Evolutionary conservation across 2,888 invertebrate genomes (phyloP).

Genomic region (Drosophila birchii): DNA sequence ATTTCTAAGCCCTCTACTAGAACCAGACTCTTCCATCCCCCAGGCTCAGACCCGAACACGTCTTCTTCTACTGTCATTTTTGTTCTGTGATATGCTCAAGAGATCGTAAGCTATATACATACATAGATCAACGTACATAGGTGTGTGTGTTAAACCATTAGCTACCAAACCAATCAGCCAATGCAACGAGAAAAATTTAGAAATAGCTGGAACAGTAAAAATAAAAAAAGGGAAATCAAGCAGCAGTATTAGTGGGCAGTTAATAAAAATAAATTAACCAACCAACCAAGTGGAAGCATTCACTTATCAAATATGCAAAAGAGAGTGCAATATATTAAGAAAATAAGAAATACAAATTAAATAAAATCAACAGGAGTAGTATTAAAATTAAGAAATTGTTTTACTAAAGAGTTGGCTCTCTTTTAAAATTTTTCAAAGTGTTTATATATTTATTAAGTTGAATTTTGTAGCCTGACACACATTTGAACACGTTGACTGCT

Average conservation of each 20-base stretch:
- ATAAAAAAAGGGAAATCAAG: conserved; percentile 55
- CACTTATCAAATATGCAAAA: conserved; percentile 13
- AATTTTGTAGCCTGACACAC: conserved; percentile 22
- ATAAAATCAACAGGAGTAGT: conserved; percentile 17
- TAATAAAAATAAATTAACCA: conserved; percentile 55
- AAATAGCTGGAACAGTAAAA: conserved; percentile 21
- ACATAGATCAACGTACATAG: conserved; percentile 23
- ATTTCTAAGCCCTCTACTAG: conserved; percentile 63
- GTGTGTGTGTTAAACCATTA: conserved; percentile 18
- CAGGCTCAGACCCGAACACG: conserved; percentile 35
- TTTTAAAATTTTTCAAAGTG: not conserved
- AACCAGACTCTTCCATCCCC: conserved; percentile 25
- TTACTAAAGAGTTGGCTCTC: not conserved
- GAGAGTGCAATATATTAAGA: conserved; percentile 29
- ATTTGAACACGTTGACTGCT: conserved; percentile 4
- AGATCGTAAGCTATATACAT: conserved; percentile 49
- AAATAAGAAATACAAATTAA: conserved; percentile 22
- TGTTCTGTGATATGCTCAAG: conserved; percentile 83
- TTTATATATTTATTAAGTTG: not conserved
- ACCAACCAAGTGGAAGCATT: conserved; percentile 29
- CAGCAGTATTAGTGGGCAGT: conserved; percentile 67
- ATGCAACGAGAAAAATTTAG: conserved; percentile 36
- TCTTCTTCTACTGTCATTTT: conserved; percentile 77
- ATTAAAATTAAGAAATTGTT: not conserved
- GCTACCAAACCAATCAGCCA: conserved; percentile 32